Percentiles rank a stretch among this genome's conserved stretches.
phyloP scores from a whole-genome alignment of 2,797 vertebrate species.

The Lerista edwardsae region DNA sequence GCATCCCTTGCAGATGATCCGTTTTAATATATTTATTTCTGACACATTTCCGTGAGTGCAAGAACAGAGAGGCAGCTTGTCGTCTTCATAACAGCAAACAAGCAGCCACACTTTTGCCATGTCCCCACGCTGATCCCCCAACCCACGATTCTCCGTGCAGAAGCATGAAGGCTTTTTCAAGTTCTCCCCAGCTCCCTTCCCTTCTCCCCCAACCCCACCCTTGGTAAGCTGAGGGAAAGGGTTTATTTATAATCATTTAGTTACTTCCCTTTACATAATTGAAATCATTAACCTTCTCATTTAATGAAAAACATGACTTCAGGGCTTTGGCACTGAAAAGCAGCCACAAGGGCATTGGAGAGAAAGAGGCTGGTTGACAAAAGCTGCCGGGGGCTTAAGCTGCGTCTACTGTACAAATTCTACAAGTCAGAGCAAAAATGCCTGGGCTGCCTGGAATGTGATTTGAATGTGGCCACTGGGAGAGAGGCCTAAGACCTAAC shows the following conservation, averaged over 20 bases:
- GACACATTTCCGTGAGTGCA: neutral
- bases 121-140: neutral
- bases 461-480: slow-evolving; percentile 62
- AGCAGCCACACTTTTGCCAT: neutral
- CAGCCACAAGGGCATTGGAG: neutral
- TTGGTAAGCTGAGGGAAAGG: slow-evolving; percentile 31
- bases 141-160: neutral
- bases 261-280: slow-evolving; percentile 66
- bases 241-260: slow-evolving; percentile 66
- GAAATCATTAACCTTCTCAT: slow-evolving; percentile 74
- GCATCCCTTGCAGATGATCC: neutral
- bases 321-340: slow-evolving; percentile 38
- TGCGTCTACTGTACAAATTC: slow-evolving; percentile 3
- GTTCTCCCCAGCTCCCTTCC: neutral
- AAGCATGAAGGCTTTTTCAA: neutral
- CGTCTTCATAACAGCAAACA: neutral
- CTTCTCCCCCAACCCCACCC: neutral
- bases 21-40: slow-evolving; percentile 4
- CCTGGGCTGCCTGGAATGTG: slow-evolving; percentile 13
- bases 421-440: neutral
- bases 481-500: slow-evolving; percentile 53
- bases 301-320: slow-evolving; percentile 66
- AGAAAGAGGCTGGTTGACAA: slow-evolving; percentile 5
- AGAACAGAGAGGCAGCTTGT: neutral
- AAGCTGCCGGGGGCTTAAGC: slow-evolving; percentile 30